Evolutionary conservation across 1,140 invertebrate genomes (phyloP), one percentile per base, ranked within the genome.

Genomic region (Hestina assimilis): DNA sequence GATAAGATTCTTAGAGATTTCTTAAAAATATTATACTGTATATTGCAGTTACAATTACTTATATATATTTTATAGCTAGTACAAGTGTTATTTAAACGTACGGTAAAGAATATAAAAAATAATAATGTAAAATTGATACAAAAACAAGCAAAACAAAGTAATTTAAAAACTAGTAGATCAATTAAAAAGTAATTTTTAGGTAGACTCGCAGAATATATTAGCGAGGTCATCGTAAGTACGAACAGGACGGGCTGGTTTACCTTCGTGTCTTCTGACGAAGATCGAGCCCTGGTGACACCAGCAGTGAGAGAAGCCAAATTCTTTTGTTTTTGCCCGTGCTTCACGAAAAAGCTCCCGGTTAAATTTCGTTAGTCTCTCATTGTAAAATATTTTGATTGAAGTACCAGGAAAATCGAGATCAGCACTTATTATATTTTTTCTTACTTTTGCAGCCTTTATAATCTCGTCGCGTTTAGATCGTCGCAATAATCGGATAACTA

Each of bases 301-400:
- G 28, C 59, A 62, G 17, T 46, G 56, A 5, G 46, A 23, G 11
- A 52, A 63, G 4, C 43, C 53, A 2, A 31, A 14, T 1, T 33
- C 8, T 31, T 63, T 57, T 19, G 31, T 17, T 42, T 11, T 51
- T 4, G 1, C 23, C 14, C 65, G 53, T 2, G 56, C 28, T 6
- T 63, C 42, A 19, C 57, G 54, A 58, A 67, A 67, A 29, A 67
- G 47, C 1, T 29, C 3, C 5, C 57, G 42, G 26, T 60, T 63
- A 26, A 55, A 14, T 43, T 59, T 62, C 5, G 64, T 66, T 1
- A 66, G 45, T 11, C 64, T 26, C 41, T 66, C 55, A 17, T 66
- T 62, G 33, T 53, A 35, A 11, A 46, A 59, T 20, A 59, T 45
- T 21, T 52, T 52, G 5, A n/a, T 2, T 20, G 41, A 2, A 12